These are phyloP conservation scores for Clarias platycephalus DNA, from an alignment of 2,797 vertebrate species.

Conservation along the genomic window DNA sequence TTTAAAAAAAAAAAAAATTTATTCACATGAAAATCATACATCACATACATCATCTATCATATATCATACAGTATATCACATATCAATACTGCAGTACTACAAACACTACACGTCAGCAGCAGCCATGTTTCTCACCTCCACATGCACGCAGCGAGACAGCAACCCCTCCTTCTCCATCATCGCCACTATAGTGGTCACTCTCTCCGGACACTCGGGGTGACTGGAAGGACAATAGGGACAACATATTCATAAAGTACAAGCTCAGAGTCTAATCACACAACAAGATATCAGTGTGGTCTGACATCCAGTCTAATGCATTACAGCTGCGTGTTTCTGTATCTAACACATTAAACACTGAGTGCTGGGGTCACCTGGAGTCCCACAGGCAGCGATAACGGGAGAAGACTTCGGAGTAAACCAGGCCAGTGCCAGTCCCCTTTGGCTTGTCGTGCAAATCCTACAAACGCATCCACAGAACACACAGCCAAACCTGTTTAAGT, in stretches of 20 bases:
- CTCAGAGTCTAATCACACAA: background rate
- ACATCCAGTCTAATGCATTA: background rate
- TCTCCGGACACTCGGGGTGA: slow-evolving; percentile 61
- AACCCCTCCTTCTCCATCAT: slow-evolving; percentile 52
- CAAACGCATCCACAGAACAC: background rate
- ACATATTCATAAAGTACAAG: background rate
- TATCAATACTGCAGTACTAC: background rate
- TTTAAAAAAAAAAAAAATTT: too few species aligned
- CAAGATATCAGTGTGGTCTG: background rate
- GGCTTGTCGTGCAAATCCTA: slow-evolving; percentile 39
- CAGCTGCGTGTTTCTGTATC: background rate
- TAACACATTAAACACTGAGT: background rate
- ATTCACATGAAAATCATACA: too few species aligned
- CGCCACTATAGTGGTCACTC: slow-evolving; percentile 54
- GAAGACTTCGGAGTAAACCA: slow-evolving; percentile 55
- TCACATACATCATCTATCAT: too few species aligned
- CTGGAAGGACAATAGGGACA: slow-evolving; percentile 23
- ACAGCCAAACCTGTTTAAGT: background rate
- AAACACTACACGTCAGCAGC: too few species aligned
- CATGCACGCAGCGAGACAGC: slow-evolving; percentile 55
- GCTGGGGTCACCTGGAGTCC: slow-evolving; percentile 55
- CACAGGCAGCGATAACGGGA: slow-evolving; percentile 56
- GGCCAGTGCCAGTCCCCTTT: slow-evolving; percentile 54
- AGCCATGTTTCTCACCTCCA: slow-evolving; percentile 53
- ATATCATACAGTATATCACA: background rate